A percentile compares a stretch with the other conserved stretches of the same genome.
These are phyloP conservation scores for Drosophila algonquin DNA, from an alignment of 2,888 invertebrate genomes.

Conservation along the genomic window DNA sequence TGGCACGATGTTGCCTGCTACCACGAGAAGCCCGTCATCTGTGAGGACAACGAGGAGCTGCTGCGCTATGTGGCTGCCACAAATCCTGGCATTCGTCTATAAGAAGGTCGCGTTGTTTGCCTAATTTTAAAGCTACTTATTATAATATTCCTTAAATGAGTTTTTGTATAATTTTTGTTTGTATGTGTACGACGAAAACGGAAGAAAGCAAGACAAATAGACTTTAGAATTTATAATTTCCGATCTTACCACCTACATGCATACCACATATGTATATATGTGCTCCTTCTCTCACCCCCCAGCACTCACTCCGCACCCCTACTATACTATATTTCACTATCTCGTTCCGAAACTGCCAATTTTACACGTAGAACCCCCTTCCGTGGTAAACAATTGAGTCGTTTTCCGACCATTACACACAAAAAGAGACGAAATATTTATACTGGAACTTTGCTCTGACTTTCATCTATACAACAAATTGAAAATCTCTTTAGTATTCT, in stretches of 20 bases:
- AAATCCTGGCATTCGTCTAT: conserved; percentile 93
- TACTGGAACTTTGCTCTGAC: conserved; percentile 39
- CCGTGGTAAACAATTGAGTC: conserved; percentile 36
- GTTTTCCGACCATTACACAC: conserved; percentile 23
- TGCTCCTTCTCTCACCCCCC: conserved; percentile 16
- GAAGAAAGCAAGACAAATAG: conserved; percentile 81
- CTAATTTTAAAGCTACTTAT: conserved; percentile 77
- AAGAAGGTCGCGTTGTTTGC: conserved; percentile 82
- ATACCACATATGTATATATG: conserved; percentile 20
- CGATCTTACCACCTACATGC: conserved; percentile 66
- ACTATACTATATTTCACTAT: conserved; percentile 22
- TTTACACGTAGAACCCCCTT: conserved; percentile 42
- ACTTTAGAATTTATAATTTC: conserved; percentile 83
- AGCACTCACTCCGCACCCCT: conserved; percentile 33
- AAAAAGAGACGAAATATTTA: conserved; percentile 58
- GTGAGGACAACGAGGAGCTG: conserved; percentile 95
- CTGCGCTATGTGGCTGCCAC: conserved; percentile 93
- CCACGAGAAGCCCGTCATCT: conserved; percentile 95
- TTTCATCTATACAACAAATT: conserved; percentile 22
- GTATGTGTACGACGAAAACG: conserved; percentile 66
- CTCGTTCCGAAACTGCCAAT: conserved; percentile 69
- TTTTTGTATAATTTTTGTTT: conserved; percentile 77
- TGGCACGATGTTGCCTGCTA: conserved; percentile 98
- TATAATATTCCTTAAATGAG: conserved; percentile 79
- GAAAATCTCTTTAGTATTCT: conserved; percentile 66